Base-by-base conservation (phyloP, 2,888 invertebrate species). In the Cheilosia impressa region DNA sequence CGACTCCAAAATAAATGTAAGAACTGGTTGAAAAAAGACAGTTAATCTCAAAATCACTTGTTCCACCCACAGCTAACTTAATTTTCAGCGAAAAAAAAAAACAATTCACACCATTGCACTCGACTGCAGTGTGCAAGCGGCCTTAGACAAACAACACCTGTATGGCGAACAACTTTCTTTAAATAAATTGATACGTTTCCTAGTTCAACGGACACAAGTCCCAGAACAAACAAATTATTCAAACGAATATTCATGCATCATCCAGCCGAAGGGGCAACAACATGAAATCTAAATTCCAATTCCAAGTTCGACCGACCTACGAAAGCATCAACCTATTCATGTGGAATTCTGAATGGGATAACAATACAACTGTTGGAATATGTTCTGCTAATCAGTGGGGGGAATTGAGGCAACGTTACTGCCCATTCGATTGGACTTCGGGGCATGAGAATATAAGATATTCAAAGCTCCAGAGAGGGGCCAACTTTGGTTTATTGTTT, bases 211-310 rank as follows among this genome's bases (percentile, higher is more conserved):
- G 13, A 38, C 4, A 38, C 4, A 38, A 43, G 15, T 43, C 13
- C 13, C 38, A 38, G n/a, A 43, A n/a, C n/a, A n/a, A n/a, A 15
- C n/a, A 53, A 55, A 34, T 57, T 19, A 57, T 57, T 57, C 17
- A 34, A 57, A 57, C 57, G 57, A 57, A 38, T 38, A 57, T 19
- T 57, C 57, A 57, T 34, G n/a, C 19, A 38, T 19, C 57, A 57
- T 34, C 15, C 9, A 19, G 4, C n/a, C 5, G 19, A 38, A 19
- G 17, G 38, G 4, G 7, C 4, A 38, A 22, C 10, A 38, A 57
- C 31, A 7, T 47, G 43, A 2, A n/a, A 43, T 55, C 5, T 10
- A 10, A 34, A 19, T 57, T 38, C 9, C 17, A 57, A 57, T 57
- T 57, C 17, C 22, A 10, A 34, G 34, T 34, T 10, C 13, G 13